These are phyloP conservation scores for Scaptomyza reducta DNA, from an alignment of 2,888 invertebrate genomes.

Conservation along the genomic window DNA sequence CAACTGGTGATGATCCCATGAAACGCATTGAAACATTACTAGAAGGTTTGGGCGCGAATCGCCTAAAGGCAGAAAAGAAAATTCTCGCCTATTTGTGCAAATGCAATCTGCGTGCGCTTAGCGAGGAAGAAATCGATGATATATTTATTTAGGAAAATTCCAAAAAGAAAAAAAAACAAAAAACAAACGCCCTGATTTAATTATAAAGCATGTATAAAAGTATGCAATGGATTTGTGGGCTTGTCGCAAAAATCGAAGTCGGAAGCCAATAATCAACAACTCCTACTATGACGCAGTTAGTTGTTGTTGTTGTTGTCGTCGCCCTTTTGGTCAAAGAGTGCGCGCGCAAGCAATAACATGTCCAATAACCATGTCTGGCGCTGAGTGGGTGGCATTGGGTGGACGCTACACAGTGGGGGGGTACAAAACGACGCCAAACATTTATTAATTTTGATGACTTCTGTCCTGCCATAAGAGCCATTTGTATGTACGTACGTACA, in stretches of 20 bases:
- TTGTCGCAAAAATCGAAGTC: constrained; percentile 54
- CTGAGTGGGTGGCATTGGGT: constrained; percentile 6
- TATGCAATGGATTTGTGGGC: constrained; percentile 15
- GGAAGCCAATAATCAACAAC: constrained; percentile 40
- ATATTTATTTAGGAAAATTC: constrained; percentile 59
- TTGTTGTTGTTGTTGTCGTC: constrained; percentile 27
- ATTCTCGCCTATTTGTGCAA: constrained; percentile 79
- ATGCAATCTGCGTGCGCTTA: constrained; percentile 74
- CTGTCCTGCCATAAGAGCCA: constrained; percentile 20
- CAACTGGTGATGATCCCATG: constrained; percentile 41
- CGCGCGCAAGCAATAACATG: constrained; percentile 77
- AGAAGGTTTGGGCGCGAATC: constrained; percentile 76
- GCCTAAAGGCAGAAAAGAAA: constrained; percentile 79
- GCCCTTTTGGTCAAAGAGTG: constrained; percentile 68
- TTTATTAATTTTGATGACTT: constrained; percentile 70
- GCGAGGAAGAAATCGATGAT: constrained; percentile 77
- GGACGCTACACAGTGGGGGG: constrained; percentile 5
- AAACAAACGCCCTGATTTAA: constrained; percentile 16
- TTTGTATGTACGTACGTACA: constrained; percentile 6
- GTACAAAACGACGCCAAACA: constrained; percentile 63
- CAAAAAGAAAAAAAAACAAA: background rate
- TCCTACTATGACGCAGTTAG: constrained; percentile 70
- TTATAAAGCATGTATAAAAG: background rate
- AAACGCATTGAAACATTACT: constrained; percentile 76
- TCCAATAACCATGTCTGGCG: constrained; percentile 69